Evolutionary conservation across 2,888 invertebrate genomes (phyloP), one percentile per base, ranked within the genome.

Genomic region (Trichacis sp.): DNA sequence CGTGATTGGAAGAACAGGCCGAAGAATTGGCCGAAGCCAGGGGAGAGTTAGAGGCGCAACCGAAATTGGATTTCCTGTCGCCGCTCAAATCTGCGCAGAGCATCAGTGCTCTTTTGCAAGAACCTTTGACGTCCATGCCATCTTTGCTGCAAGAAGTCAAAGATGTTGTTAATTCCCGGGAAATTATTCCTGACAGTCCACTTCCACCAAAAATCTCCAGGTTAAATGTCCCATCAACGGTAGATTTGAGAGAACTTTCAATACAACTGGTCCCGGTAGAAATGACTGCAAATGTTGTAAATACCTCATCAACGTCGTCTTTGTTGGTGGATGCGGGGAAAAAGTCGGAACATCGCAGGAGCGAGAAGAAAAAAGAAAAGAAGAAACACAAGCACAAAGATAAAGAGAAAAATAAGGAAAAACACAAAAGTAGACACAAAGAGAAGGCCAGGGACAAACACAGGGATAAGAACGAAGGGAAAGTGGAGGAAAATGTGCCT

Each of bases 361-460:
- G 87, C 77, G 92, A 92, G 75, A 93, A 93, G 83, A 93, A 92
- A 81, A 89, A 90, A 73, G 91, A 92, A 78, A 92, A 92, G 77
- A 91, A 92, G 74, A 93, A 92, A 82, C 92, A 92, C 80, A 93
- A 92, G 85, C 91, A 93, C 79, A 92, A 92, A 83, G 90, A 92
- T 74, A 93, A 92, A 80, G 89, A 89, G 1, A 93, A 92, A 84
- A 92, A 92, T 78, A 93, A 92, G 77, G 92, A 92, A 73, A 70
- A 68, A 48, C 65, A 70, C 48, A 51, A 57, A 17, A 68, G 65
- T 20, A 68, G 66, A 20, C 64, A 70, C 40, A 68, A 68, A 15
- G 67, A 67, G 8, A 65, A 66, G 42, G 65, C 65, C 12, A 51
- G 55, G n/a, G 92, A 92, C 85, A 48, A 57, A 33, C 92, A 92